Evolutionary conservation across 2,797 vertebrate species (phyloP).

Genomic region (Typhlichthys eigenmanni): DNA sequence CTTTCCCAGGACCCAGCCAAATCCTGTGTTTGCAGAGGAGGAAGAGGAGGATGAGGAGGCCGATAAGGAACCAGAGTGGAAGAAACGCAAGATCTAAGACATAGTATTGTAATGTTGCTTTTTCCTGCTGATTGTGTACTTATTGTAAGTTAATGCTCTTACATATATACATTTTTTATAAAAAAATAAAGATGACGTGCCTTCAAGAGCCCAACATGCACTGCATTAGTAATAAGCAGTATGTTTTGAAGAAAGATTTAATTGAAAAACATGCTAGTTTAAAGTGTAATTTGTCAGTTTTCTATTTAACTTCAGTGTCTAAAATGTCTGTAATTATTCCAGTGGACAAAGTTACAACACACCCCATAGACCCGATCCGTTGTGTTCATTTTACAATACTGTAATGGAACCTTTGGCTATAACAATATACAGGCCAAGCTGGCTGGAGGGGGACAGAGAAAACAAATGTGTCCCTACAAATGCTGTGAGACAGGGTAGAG

Average conservation of each 20-base stretch:
- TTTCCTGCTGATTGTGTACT: slow-evolving; percentile 4
- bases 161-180: slow-evolving; percentile 11
- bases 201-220: too few relatives aligned
- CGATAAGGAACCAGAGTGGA: slow-evolving; percentile 95
- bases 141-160: neutral
- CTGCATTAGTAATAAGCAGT: too few relatives aligned
- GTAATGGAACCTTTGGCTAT: slow-evolving; percentile 50
- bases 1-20: slow-evolving; percentile 87
- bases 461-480: too few relatives aligned
- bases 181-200: neutral
- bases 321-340: slow-evolving; percentile 25
- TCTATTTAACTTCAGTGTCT: slow-evolving; percentile 15
- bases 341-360: slow-evolving; percentile 36
- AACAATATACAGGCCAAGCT: slow-evolving; percentile 1
- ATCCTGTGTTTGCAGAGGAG: slow-evolving; percentile 90
- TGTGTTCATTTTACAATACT: slow-evolving; percentile 41
- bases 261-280: too few relatives aligned
- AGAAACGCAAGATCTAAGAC: slow-evolving; percentile 95
- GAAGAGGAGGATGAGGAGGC: slow-evolving; percentile 91
- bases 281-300: too few relatives aligned
- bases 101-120: neutral
- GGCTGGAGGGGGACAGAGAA: too few relatives aligned
- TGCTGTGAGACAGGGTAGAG: too few relatives aligned
- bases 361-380: slow-evolving; percentile 50
- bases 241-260: too few relatives aligned